Base-by-base conservation (phyloP, 2,888 invertebrate species). In the Drosophila gaucha region DNA sequence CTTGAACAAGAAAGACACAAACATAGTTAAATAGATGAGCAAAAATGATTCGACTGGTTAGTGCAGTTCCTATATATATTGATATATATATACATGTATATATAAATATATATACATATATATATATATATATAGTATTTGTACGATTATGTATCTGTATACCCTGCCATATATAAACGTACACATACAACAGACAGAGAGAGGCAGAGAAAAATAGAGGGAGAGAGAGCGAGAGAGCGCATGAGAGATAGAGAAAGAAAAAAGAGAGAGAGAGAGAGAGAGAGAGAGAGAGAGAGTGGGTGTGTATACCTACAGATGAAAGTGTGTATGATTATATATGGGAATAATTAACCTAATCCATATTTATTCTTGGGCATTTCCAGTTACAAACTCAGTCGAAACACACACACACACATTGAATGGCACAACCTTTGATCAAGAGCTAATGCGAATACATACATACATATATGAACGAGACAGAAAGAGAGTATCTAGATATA, bases 401-500 rank as follows among this genome's bases (percentile, higher is more conserved):
- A 41, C 73, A 56, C 59, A 67, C 73, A 31, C 57, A 54, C 73
- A 67, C 58, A 51, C 59, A 73, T n/a, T n/a, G 51, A 67, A 55
- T 51, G 41, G 26, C 22, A 55, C 35, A 41, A n/a, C 56, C 33
- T 6, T 28, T 28, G 38, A 22, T 14, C 20, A 6, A 14, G 16
- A 22, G 31, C 3, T n/a, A n/a, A n/a, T n/a, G n/a, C n/a, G n/a
- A n/a, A n/a, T n/a, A n/a, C n/a, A n/a, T n/a, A n/a, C n/a, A n/a
- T n/a, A n/a, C n/a, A n/a, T n/a, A n/a, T n/a, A n/a, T n/a, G n/a
- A n/a, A n/a, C n/a, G n/a, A n/a, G n/a, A n/a, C n/a, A n/a, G n/a
- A n/a, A n/a, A n/a, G n/a, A n/a, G n/a, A n/a, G n/a, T n/a, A n/a
- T n/a, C n/a, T n/a, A n/a, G n/a, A n/a, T n/a, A n/a, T n/a, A n/a